Conservation (phyloP, 2,113 vertebrate species). For the Cettia cetti region DNA sequence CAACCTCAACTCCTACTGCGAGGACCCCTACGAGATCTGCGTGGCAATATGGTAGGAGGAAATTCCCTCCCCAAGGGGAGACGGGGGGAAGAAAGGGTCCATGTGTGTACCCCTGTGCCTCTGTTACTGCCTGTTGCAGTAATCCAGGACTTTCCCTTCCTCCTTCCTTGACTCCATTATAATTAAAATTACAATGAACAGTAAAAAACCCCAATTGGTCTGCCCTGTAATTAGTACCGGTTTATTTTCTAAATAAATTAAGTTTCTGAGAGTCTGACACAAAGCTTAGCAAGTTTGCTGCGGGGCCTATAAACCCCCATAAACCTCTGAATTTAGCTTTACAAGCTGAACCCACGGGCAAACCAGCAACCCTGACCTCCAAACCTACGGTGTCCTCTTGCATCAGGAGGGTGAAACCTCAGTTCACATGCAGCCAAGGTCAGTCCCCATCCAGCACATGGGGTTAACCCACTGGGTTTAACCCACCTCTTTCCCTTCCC, state of each 20-base stretch:
- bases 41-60: slow-evolving; percentile 82
- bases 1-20: slow-evolving; percentile 83
- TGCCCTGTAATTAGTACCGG: neutral
- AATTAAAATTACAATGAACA: neutral
- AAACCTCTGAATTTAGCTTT: neutral
- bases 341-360: neutral
- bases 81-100: accelerated
- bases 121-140: neutral
- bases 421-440: neutral
- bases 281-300: neutral
- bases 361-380: neutral
- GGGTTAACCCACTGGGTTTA: neutral
- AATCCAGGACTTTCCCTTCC: neutral
- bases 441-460: accelerated
- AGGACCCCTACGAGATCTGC: slow-evolving; percentile 80
- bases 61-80: accelerated
- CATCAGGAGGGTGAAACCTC: neutral
- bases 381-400: neutral
- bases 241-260: neutral
- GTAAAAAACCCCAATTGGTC: neutral
- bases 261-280: neutral
- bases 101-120: accelerated
- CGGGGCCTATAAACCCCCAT: neutral
- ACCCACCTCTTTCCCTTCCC: neutral
- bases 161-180: neutral